Percentiles rank a stretch among this genome's conserved stretches.
Evolutionary conservation across 2,113 vertebrate species (phyloP).

Genomic region (Perca fluviatilis): DNA sequence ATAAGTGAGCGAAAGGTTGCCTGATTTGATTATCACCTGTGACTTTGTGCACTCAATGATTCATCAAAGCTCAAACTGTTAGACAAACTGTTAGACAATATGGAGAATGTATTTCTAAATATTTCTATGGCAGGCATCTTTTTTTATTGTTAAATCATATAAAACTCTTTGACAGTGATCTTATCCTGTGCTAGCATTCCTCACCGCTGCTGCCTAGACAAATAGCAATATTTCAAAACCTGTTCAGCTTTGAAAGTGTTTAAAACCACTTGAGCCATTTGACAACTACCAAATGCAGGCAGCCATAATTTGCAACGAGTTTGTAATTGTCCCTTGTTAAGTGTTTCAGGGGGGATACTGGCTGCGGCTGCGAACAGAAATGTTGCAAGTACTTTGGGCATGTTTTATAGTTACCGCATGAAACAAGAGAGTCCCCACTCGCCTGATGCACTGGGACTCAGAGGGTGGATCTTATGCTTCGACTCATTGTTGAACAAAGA

Average conservation of each 20-base stretch:
- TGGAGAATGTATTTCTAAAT: conserved; percentile 20
- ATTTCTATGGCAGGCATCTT: neutral
- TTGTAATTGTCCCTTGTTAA: conserved; percentile 76
- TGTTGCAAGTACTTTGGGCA: conserved; percentile 59
- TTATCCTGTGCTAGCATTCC: conserved; percentile 35
- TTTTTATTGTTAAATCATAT: conserved; percentile 38
- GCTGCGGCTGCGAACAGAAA: conserved; percentile 55
- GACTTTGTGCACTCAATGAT: conserved; percentile 37
- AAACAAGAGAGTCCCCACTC: conserved; percentile 68
- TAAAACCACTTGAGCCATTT: conserved; percentile 55
- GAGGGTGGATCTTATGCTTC: conserved; percentile 66
- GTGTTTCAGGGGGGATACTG: conserved; percentile 58
- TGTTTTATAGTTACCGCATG: conserved; percentile 79
- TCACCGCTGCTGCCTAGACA: conserved; percentile 38
- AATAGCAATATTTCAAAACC: conserved; percentile 63
- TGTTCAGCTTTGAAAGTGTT: conserved; percentile 54
- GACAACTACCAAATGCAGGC: conserved; percentile 63
- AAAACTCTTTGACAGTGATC: conserved; percentile 38
- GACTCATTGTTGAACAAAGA: conserved; percentile 52
- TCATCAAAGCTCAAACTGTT: conserved; percentile 35
- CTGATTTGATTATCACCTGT: conserved; percentile 69
- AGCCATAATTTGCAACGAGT: conserved; percentile 70
- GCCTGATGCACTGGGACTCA: conserved; percentile 51
- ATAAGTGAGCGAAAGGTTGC: conserved; percentile 56
- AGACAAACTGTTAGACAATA: neutral